phyloP scores from a whole-genome alignment of 2,797 vertebrate genomes.

The Novumbra hubbsi region DNA sequence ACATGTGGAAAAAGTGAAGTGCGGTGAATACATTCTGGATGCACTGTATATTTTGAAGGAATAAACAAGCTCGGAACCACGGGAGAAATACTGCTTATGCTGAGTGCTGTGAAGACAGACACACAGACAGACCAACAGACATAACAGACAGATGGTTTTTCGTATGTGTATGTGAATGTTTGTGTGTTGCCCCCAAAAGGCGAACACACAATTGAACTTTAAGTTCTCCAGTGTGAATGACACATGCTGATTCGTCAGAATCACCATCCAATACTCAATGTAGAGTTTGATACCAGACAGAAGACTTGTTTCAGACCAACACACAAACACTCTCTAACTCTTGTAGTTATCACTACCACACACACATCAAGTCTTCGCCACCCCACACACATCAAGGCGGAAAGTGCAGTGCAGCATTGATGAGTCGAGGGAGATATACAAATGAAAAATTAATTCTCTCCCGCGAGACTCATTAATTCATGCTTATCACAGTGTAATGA shows the following conservation, averaged over 20 bases:
- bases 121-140: slow-evolving; percentile 11
- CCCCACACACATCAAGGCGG: not conserved
- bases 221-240: slow-evolving; percentile 6
- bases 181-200: not conserved
- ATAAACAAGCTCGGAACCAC: slow-evolving; percentile 32
- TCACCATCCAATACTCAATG: not conserved
- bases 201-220: slow-evolving; percentile 28
- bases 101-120: not conserved
- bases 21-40: no score
- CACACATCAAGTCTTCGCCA: not conserved
- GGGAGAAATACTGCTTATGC: not conserved
- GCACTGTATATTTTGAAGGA: slow-evolving; percentile 6
- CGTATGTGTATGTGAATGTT: not conserved
- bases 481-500: slow-evolving; percentile 58
- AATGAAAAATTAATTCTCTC: not conserved
- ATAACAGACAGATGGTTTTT: not conserved
- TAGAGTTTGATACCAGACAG: no score
- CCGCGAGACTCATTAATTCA: slow-evolving; percentile 64
- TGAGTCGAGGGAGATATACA: slow-evolving; percentile 35
- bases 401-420: slow-evolving; percentile 17
- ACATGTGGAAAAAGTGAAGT: no score
- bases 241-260: slow-evolving; percentile 21
- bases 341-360: not conserved
- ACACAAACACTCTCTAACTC: no score
- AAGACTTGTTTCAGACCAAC: not conserved